Percentiles rank a stretch among this genome's conserved stretches.
phyloP scores from a whole-genome alignment of 1,140 invertebrate genomes.

The Leptinotarsa lineolata region DNA sequence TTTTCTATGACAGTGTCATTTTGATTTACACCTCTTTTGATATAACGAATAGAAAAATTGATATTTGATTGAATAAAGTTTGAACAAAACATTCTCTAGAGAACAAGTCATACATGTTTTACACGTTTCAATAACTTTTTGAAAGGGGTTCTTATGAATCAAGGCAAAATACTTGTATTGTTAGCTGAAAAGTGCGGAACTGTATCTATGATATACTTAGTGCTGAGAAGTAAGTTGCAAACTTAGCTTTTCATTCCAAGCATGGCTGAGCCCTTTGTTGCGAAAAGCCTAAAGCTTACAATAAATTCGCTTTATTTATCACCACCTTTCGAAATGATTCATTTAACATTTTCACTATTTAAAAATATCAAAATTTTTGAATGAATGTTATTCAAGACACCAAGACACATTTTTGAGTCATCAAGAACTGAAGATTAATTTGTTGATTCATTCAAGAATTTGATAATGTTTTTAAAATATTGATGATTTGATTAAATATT shows the following conservation, averaged over 20 bases:
- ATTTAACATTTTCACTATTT: neutral
- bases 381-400: neutral
- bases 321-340: constrained; percentile 36
- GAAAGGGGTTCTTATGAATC: neutral
- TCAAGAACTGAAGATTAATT: no score
- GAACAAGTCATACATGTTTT: neutral
- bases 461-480: no score
- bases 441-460: no score
- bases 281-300: constrained; percentile 45
- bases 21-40: no score
- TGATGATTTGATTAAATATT: no score
- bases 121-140: no score
- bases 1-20: no score
- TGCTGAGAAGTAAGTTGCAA: constrained; percentile 42
- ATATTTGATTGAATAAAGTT: neutral
- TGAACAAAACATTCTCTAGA: neutral
- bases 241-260: constrained; percentile 46
- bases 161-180: constrained; percentile 25
- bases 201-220: constrained; percentile 37
- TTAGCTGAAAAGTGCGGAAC: constrained; percentile 39
- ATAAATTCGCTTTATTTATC: constrained; percentile 31
- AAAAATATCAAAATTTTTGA: neutral
- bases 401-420: no score
- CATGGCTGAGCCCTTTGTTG: constrained; percentile 43
- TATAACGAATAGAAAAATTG: no score